Conservation (phyloP, 2,888 invertebrate species). For the Papilio demoleus region DNA sequence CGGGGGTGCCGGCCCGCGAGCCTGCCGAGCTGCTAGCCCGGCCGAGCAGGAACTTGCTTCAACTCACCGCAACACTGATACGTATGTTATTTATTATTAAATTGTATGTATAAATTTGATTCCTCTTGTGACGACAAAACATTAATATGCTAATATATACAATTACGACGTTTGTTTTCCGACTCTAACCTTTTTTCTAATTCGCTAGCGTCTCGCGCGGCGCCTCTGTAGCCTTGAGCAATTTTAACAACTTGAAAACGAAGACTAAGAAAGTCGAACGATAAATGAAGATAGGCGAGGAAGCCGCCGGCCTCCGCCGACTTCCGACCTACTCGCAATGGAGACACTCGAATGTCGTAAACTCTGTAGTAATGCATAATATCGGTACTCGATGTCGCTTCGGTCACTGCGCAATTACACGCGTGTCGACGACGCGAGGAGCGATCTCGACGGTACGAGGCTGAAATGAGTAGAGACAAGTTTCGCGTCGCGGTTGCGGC, state of each 20-base stretch:
- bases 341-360: neutral
- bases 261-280: neutral
- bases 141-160: constrained; percentile 22
- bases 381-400: neutral
- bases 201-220: constrained; percentile 6
- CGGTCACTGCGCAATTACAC: constrained; percentile 2
- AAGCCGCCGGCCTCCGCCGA: neutral
- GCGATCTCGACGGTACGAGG: neutral
- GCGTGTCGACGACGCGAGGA: neutral
- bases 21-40: neutral
- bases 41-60: neutral
- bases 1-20: neutral
- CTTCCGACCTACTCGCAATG: neutral
- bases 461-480: neutral
- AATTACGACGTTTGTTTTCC: constrained; percentile 18
- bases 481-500: neutral
- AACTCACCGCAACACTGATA: neutral
- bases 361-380: constrained; percentile 8
- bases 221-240: constrained; percentile 12
- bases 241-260: neutral
- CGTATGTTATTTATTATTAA: neutral
- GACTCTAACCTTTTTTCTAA: constrained; percentile 13
- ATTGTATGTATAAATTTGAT: neutral
- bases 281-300: neutral
- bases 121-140: neutral